Percentiles rank a stretch among this genome's conserved stretches.
Evolutionary conservation across 1,140 invertebrate genomes (phyloP).

Genomic region (Bradynema listronoti): DNA sequence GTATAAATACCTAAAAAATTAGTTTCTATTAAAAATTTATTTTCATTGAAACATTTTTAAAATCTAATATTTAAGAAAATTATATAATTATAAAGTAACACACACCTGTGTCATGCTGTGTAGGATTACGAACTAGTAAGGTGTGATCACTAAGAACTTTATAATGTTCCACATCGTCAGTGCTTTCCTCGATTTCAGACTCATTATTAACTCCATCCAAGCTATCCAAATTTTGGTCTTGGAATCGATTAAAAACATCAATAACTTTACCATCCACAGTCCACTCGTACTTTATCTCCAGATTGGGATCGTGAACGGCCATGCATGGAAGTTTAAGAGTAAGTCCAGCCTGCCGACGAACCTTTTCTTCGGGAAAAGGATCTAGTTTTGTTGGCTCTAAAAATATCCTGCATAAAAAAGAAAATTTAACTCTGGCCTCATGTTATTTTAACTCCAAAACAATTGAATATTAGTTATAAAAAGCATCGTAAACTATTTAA

Average conservation of each 20-base stretch:
- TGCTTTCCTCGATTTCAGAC: neutral
- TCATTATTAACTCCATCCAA: slow-evolving; percentile 4
- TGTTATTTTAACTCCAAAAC: no score
- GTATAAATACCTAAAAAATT: slow-evolving; percentile 76
- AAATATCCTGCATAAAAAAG: no score
- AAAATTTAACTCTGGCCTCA: no score
- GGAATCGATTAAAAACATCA: no score
- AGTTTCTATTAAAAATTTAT: no score
- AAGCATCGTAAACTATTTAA: neutral
- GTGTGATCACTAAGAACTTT: slow-evolving; percentile 72
- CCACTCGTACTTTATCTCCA: slow-evolving; percentile 79
- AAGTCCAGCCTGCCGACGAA: slow-evolving; percentile 65
- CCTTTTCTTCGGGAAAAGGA: slow-evolving; percentile 36
- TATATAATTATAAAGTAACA: no score
- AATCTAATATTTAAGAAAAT: no score
- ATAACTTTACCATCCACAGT: slow-evolving; percentile 70
- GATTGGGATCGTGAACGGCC: slow-evolving; percentile 74
- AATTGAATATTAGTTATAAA: slow-evolving; percentile 6
- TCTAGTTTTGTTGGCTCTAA: slow-evolving; percentile 48
- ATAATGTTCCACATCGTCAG: slow-evolving; percentile 29
- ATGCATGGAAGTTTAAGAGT: slow-evolving; percentile 86
- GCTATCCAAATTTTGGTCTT: no score
- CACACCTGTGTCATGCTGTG: slow-evolving; percentile 82
- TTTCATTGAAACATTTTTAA: no score
- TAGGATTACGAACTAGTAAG: slow-evolving; percentile 84